Evolutionary conservation across 2,797 vertebrate genomes (phyloP), one percentile per base, ranked within the genome.

Genomic region (Ptychobarbus kaznakovi): DNA sequence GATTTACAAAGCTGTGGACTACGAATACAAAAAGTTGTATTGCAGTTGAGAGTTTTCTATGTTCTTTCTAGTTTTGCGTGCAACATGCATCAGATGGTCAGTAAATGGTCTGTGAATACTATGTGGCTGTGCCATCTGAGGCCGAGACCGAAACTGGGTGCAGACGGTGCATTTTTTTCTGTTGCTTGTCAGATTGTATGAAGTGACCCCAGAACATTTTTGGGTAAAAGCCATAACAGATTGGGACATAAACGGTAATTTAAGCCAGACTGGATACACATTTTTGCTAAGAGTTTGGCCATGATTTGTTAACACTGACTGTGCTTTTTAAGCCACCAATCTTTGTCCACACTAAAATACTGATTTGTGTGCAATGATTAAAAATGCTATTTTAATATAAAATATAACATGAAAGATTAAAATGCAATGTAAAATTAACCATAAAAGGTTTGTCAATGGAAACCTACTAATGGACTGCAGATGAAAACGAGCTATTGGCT

Each of bases 231-330:
- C 46, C 28, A 40, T 56, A 22, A 38, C 32, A 76, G 51, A 76
- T 35, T 56, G 74, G 32, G 32, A 56, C 32, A 76, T 76, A 76
- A 76, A 56, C 51, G 38, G 32, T 38, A 11, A 75, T 75, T 53
- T 35, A 35, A 53, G 10, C 16, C 73, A 75, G 28, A 75, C 16
- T 75, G 73, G 28, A 51, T 7, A 35, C 46, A 51, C 72, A 44
- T 72, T 16, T n/a, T 73, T 70, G 38, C 20, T 42, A n/a, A 46
- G 66, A 69, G 66, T 69, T 38, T 69, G 35, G 35, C 66, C 35
- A 1, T 22, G 20, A 69, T 20, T 40, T 66, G 66, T 20, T 18
- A 42, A 42, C 35, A 69, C 66, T 40, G 38, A 69, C 35, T 69
- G 38, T 42, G 66, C 66, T 69, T 42, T 69, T 69, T 22, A 40